Evolutionary conservation across 2,888 invertebrate species (phyloP).

Genomic region (Horisme vitalbata): DNA sequence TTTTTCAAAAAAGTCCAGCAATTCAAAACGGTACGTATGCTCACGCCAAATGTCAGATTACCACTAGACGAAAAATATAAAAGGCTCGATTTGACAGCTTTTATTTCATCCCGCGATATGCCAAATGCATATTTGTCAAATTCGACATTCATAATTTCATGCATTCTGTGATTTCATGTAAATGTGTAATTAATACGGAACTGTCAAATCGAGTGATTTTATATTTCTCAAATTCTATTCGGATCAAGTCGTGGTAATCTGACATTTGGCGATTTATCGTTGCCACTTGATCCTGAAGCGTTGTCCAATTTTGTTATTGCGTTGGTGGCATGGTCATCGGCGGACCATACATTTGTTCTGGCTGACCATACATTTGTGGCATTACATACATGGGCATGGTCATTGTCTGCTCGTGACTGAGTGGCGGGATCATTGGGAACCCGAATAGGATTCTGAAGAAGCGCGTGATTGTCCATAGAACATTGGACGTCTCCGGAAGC

Average conservation of each 20-base stretch:
- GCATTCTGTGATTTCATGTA: background rate
- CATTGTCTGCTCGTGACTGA: constrained; percentile 67
- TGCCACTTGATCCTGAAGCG: constrained; percentile 71
- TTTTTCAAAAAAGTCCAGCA: constrained; percentile 50
- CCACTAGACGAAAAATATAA: constrained; percentile 47
- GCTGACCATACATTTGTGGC: constrained; percentile 56
- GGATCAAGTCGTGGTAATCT: constrained; percentile 78
- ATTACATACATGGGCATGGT: constrained; percentile 75
- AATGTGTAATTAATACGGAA: background rate
- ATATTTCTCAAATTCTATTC: constrained; percentile 33
- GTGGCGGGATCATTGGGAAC: constrained; percentile 64
- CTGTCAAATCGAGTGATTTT: constrained; percentile 20
- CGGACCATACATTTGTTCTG: constrained; percentile 51
- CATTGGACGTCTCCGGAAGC: constrained; percentile 81
- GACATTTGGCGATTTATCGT: constrained; percentile 70
- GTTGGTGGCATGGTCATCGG: constrained; percentile 59
- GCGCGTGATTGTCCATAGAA: constrained; percentile 80
- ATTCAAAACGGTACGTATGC: constrained; percentile 66
- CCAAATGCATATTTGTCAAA: background rate
- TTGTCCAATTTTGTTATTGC: constrained; percentile 71
- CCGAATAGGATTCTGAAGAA: constrained; percentile 78
- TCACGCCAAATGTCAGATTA: constrained; percentile 77
- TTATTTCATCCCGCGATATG: background rate
- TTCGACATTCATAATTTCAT: background rate
- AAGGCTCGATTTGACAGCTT: constrained; percentile 28